Percentiles rank a stretch among this genome's conserved stretches.
Evolutionary conservation across 37 sponge, comb jelly and placozoan species (phyloP).

Genomic region (Spongilla lacustris): DNA sequence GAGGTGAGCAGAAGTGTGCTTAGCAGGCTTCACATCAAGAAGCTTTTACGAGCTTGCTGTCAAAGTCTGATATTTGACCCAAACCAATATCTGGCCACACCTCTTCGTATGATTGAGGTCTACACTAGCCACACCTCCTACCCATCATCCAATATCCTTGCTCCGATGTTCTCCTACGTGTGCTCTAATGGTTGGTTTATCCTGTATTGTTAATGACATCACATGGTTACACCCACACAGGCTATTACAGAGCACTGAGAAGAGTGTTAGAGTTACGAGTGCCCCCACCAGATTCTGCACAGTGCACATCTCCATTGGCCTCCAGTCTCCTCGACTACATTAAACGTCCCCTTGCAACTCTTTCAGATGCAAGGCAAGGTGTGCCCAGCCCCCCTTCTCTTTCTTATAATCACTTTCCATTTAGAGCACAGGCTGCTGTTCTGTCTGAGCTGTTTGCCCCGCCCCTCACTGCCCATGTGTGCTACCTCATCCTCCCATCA

Average conservation of each 20-base stretch:
- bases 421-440: not conserved
- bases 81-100: constrained; percentile 30
- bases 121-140: constrained; percentile 31
- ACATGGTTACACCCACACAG: not conserved
- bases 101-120: constrained; percentile 61
- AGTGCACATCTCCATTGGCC: constrained; percentile 47
- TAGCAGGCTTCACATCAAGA: constrained; percentile 5
- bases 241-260: constrained; percentile 40
- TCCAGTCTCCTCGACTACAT: constrained; percentile 33
- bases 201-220: not conserved
- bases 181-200: not conserved
- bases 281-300: constrained; percentile 45
- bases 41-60: not conserved
- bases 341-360: constrained; percentile 3
- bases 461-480: constrained; percentile 26
- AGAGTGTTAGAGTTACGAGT: constrained; percentile 33
- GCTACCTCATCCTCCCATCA: constrained; percentile 36
- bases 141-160: not conserved
- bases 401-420: not conserved
- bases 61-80: not conserved
- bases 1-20: not conserved
- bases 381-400: not conserved
- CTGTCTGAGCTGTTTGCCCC: constrained; percentile 25
- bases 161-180: not conserved
- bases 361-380: not conserved